Evolutionary conservation across 2,113 vertebrate genomes (phyloP).

Genomic region (Chaetodon auriga): DNA sequence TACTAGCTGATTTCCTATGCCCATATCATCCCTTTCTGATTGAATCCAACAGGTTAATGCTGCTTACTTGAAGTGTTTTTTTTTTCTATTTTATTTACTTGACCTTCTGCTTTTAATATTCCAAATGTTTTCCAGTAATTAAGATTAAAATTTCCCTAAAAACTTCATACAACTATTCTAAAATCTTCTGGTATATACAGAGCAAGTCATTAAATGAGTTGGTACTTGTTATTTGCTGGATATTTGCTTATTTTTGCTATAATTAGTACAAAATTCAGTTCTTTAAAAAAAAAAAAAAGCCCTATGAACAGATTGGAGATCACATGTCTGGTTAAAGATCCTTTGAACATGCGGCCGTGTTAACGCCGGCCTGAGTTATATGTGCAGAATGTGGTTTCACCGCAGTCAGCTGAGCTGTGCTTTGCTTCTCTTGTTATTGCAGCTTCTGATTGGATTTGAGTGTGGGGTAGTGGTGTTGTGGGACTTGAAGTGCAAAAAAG

Average conservation of each 20-base stretch:
- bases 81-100: not conserved
- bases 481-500: constrained; percentile 98
- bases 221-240: too few relatives aligned
- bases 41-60: not conserved
- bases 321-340: not conserved
- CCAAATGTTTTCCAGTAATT: not conserved
- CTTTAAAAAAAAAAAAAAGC: not conserved
- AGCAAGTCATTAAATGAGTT: not conserved
- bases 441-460: constrained; percentile 98
- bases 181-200: not conserved
- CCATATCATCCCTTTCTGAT: not conserved
- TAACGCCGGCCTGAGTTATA: constrained; percentile 1
- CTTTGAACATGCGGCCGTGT: not conserved
- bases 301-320: not conserved
- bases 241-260: too few relatives aligned
- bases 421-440: constrained; percentile 63
- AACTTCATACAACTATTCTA: not conserved
- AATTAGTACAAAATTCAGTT: not conserved
- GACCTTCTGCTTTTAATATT: not conserved
- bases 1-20: not conserved
- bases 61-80: not conserved
- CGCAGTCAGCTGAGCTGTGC: constrained; percentile 20
- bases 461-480: constrained; percentile 95
- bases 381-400: constrained; percentile 28
- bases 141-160: too few relatives aligned